Conservation (phyloP, 2,797 vertebrate species). For the Hyperoplus immaculatus region DNA sequence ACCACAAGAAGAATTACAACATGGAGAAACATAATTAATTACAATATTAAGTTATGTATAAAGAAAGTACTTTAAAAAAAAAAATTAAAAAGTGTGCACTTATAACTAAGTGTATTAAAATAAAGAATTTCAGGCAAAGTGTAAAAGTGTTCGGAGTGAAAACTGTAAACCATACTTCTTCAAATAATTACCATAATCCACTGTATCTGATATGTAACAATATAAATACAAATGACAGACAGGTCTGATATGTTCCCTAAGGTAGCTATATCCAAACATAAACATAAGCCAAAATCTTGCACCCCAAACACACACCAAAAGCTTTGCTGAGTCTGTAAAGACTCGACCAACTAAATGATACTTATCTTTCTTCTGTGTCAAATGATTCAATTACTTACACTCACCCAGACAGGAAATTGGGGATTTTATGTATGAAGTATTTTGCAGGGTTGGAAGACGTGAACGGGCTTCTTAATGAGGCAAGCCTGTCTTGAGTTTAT, state of each 20-base stretch:
- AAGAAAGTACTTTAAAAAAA: background rate
- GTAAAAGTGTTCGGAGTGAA: background rate
- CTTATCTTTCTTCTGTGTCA: slow-evolving; percentile 78
- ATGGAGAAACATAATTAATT: background rate
- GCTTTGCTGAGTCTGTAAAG: slow-evolving; percentile 35
- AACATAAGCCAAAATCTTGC: background rate
- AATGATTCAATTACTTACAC: slow-evolving; percentile 83
- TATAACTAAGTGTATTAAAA: background rate
- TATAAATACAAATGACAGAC: background rate
- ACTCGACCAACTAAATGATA: slow-evolving; percentile 61
- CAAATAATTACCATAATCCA: background rate
- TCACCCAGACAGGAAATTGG: slow-evolving; percentile 84
- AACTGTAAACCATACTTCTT: background rate
- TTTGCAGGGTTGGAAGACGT: slow-evolving; percentile 69
- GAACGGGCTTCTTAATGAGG: slow-evolving; percentile 78
- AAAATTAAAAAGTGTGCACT: background rate
- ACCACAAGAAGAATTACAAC: background rate
- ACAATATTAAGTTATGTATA: background rate
- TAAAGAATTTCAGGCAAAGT: background rate
- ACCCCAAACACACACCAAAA: slow-evolving; percentile 8
- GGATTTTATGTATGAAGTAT: slow-evolving; percentile 83
- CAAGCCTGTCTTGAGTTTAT: slow-evolving; percentile 56
- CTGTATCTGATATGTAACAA: background rate
- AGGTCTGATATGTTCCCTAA: background rate
- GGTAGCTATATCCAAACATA: background rate